Evolutionary conservation across 1,140 invertebrate genomes (phyloP), one percentile per base, ranked within the genome.

Genomic region (Pemphigus obesinymphae): DNA sequence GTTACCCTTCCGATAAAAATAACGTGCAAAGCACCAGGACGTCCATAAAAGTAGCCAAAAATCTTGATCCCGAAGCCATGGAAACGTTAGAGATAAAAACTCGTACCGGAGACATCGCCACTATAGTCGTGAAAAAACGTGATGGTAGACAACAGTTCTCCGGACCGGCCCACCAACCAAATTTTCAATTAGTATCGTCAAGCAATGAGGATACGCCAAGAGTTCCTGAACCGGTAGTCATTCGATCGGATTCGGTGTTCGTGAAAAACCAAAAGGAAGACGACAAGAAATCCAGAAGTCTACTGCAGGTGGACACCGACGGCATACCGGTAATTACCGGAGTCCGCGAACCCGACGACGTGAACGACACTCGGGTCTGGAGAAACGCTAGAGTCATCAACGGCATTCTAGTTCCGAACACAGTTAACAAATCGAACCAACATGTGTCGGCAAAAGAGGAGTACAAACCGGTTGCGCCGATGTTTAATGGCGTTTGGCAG

Each of bases 381-480:
- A 89, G 94, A 70, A 96, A 96, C 87, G 94, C 94, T 0, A 88
- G 94, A 82, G 93, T 96, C 2, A 93, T 96, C 34, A 95, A 96
- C 84, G 92, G 93, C 61, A 90, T 93, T 86, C 85, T 95, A 80
- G 87, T 94, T 4, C 85, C 84, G 45, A 84, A 84, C n/a, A 78
- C 34, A 7, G n/a, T n/a, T n/a, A 83, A 84, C 34, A 85, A 85
- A 61, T 43, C 63, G 23, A 61, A 83, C n/a, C 75, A 83, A n/a
- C 45, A 83, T 7, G 75, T 61, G n/a, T n/a, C n/a, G 13, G 53
- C 43, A 17, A 63, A 78, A 43, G 75, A 78, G 20, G 53, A 58
- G 23, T 29, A 58, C 10, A 82, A 70, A 17, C 23, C 82, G 7
- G 40, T 70, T 40, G 17, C 72, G n/a, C 40, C 72, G 7, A 80